Percentiles rank a stretch among this genome's conserved stretches.
phyloP scores from a whole-genome alignment of 2,797 vertebrate genomes.

The Chrysolophus pictus region DNA sequence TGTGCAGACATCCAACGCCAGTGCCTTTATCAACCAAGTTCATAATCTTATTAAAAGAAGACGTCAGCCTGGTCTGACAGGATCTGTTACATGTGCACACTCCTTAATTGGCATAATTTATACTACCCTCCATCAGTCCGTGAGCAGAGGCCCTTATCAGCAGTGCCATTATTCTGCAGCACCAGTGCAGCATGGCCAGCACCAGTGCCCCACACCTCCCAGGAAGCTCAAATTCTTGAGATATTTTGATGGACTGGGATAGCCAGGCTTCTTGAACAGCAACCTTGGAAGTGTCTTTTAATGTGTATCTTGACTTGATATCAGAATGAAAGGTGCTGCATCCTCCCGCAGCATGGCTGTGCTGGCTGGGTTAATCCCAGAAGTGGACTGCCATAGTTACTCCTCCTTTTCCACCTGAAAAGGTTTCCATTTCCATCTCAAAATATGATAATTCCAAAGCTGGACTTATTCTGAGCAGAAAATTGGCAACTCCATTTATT shows the following conservation, averaged over 20 bases:
- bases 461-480: not conserved
- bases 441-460: not conserved
- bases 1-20: not conserved
- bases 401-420: not conserved
- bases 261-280: not conserved
- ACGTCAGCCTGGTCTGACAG: not conserved
- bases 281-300: not conserved
- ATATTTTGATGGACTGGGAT: not conserved
- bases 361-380: not conserved
- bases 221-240: no score
- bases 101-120: not conserved
- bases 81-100: not conserved
- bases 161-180: not conserved
- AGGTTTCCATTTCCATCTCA: not conserved
- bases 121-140: not conserved
- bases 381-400: not conserved
- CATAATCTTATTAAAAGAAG: constrained; percentile 31
- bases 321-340: not conserved
- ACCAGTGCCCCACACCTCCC: rapidly evolving
- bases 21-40: constrained; percentile 5
- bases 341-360: not conserved
- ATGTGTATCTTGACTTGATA: rapidly evolving
- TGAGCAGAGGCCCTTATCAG: not conserved
- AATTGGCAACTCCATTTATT: not conserved
- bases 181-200: not conserved